Evolutionary conservation across 2,888 invertebrate genomes (phyloP).

Genomic region (Bimastos eiseni): DNA sequence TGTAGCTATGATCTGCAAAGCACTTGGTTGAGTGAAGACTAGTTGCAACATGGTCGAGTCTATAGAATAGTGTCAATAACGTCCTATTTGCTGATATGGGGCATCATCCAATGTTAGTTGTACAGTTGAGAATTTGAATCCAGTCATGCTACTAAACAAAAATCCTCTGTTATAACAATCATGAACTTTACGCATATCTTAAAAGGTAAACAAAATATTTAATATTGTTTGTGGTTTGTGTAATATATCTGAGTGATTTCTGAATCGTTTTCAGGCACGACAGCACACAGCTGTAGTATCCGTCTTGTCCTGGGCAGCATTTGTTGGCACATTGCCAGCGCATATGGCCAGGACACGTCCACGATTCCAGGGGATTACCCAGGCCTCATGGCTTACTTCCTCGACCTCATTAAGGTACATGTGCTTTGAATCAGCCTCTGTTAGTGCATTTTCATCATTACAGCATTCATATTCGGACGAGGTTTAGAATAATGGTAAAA

Average conservation of each 20-base stretch:
- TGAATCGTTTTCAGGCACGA: constrained; percentile 44
- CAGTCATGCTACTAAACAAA: background rate
- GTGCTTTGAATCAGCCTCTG: background rate
- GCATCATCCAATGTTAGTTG: background rate
- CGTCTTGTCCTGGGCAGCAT: constrained; percentile 45
- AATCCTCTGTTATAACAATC: no score
- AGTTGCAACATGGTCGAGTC: no score
- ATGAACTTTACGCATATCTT: no score
- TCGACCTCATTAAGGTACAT: constrained; percentile 43
- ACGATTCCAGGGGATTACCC: constrained; percentile 43
- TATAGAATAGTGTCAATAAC: no score
- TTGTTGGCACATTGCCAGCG: constrained; percentile 46
- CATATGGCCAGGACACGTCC: constrained; percentile 36
- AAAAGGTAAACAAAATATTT: background rate
- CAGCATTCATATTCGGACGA: no score
- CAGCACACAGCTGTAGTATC: constrained; percentile 45
- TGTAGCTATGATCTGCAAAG: background rate
- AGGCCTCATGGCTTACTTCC: constrained; percentile 43
- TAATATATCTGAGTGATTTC: background rate
- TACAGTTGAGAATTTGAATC: background rate
- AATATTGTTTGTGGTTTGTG: background rate
- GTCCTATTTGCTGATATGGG: no score
- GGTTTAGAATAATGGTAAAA: no score
- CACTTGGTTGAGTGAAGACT: no score
- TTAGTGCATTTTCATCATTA: no score